A percentile compares a stretch with the other conserved stretches of the same genome.
Evolutionary conservation across 1,140 invertebrate species (phyloP).

Genomic region (Dryas iulia): DNA sequence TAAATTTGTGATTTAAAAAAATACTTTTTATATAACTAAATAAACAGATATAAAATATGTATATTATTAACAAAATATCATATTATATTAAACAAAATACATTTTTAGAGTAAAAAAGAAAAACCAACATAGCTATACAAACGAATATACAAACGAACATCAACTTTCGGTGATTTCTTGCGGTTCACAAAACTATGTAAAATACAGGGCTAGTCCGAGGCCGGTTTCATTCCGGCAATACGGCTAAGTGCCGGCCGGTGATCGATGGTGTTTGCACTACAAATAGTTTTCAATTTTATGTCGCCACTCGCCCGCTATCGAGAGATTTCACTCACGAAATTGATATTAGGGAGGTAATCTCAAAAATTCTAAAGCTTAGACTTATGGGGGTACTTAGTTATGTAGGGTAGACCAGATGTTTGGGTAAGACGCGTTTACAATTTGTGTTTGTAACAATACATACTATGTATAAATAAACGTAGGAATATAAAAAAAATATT

Average conservation of each 20-base stretch:
- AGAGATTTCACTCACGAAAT: constrained; percentile 63
- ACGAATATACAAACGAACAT: neutral
- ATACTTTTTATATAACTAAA: no score
- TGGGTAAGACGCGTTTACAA: neutral
- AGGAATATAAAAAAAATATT: no score
- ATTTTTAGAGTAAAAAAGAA: no score
- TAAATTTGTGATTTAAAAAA: no score
- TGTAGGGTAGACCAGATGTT: neutral
- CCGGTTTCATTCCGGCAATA: constrained; percentile 49
- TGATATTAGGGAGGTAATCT: constrained; percentile 47
- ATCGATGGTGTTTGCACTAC: constrained; percentile 72
- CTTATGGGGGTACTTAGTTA: neutral
- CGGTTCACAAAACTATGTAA: constrained; percentile 31
- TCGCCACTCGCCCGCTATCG: constrained; percentile 34
- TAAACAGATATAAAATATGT: no score
- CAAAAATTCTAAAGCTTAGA: constrained; percentile 26
- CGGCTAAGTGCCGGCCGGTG: constrained; percentile 64
- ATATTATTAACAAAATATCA: no score
- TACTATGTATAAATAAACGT: no score
- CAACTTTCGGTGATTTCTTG: constrained; percentile 6
- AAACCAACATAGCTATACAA: neutral
- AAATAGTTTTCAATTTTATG: constrained; percentile 75
- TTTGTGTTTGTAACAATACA: neutral
- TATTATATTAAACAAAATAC: no score
- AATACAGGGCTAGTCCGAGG: constrained; percentile 28